phyloP scores from a whole-genome alignment of 23 tunicate species.

The Styela clava region DNA sequence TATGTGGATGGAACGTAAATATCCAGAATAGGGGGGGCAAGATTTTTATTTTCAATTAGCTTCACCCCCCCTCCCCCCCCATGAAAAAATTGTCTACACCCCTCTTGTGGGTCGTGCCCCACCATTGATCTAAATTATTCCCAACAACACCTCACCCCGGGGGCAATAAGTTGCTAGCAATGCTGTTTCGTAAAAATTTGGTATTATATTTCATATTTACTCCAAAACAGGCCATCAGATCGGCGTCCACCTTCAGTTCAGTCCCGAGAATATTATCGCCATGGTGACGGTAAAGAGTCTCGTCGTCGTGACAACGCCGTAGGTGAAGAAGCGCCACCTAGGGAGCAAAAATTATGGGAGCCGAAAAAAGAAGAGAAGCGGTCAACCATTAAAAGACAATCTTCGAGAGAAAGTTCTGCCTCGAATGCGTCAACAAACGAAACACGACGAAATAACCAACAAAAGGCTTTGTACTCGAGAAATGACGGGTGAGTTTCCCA shows the following conservation, averaged over 20 bases:
- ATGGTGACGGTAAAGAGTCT: slow-evolving; percentile 34
- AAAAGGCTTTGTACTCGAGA: slow-evolving; percentile 40
- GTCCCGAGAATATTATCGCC: slow-evolving; percentile 33
- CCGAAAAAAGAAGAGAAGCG: slow-evolving; percentile 45
- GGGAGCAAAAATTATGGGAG: slow-evolving; percentile 65
- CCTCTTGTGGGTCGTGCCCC: too few relatives aligned
- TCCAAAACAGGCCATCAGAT: neutral
- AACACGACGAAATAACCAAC: slow-evolving; percentile 33
- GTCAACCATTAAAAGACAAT: slow-evolving; percentile 46
- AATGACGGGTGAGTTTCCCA: slow-evolving; percentile 39
- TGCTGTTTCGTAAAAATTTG: too few relatives aligned
- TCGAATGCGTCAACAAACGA: slow-evolving; percentile 43
- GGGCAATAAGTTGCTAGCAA: too few relatives aligned
- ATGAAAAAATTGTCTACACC: too few relatives aligned
- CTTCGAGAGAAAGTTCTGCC: slow-evolving; percentile 57
- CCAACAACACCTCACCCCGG: too few relatives aligned
- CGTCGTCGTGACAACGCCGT: slow-evolving; percentile 42
- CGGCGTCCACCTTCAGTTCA: slow-evolving; percentile 3
- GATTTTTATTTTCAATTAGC: too few relatives aligned
- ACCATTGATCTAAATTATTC: too few relatives aligned
- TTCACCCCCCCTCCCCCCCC: too few relatives aligned
- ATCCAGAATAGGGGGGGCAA: too few relatives aligned
- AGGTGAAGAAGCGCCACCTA: slow-evolving; percentile 20
- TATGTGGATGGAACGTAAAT: too few relatives aligned
- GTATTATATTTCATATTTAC: too few relatives aligned